A percentile compares a stretch with the other conserved stretches of the same genome.
Conservation (phyloP, 2,797 vertebrate genomes). For the Gallinago solitaria region DNA sequence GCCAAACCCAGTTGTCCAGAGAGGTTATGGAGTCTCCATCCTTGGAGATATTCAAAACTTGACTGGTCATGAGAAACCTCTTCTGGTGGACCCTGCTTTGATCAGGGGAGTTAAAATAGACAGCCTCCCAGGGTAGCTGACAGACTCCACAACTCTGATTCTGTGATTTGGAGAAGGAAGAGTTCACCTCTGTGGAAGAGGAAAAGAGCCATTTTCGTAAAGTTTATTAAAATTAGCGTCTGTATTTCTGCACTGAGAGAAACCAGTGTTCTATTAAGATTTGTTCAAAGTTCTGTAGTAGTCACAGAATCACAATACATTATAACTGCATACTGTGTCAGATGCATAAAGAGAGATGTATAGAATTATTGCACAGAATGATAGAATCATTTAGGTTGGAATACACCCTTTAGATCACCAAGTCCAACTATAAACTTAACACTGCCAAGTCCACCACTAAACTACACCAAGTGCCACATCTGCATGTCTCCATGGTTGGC, state of each 20-base stretch:
- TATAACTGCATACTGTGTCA: neutral
- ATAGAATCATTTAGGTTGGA: neutral
- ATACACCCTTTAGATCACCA: neutral
- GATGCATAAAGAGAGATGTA: neutral
- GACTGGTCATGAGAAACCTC: neutral
- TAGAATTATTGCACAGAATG: neutral
- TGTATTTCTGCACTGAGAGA: neutral
- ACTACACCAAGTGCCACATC: no score
- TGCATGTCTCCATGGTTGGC: no score
- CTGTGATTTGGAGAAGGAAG: neutral
- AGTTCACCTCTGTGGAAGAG: neutral
- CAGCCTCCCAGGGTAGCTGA: neutral
- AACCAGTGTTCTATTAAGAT: neutral
- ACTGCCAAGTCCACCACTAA: neutral
- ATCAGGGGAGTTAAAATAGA: neutral
- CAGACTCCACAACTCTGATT: neutral
- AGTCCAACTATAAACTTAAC: neutral
- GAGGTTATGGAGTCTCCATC: neutral
- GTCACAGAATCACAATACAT: neutral
- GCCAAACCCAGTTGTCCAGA: neutral
- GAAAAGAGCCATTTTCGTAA: neutral
- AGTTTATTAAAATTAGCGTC: neutral
- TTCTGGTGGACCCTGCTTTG: neutral
- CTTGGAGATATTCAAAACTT: neutral
- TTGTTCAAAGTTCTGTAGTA: neutral